A percentile compares a stretch with the other conserved stretches of the same genome.
These are phyloP conservation scores for Amphiprion percula DNA, from an alignment of 2,113 vertebrate species.

Conservation along the genomic window DNA sequence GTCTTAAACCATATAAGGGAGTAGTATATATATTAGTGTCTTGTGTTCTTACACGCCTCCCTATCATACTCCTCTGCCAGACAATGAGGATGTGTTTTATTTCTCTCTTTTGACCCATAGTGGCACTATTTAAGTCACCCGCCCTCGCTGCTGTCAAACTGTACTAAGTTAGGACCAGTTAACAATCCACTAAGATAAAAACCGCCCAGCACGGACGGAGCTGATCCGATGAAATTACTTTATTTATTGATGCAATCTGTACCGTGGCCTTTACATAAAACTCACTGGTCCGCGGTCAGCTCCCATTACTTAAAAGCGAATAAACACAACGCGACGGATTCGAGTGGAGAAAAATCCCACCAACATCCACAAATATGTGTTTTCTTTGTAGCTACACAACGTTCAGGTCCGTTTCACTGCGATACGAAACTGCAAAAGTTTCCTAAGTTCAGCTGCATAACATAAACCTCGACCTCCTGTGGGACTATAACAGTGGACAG, in stretches of 20 bases:
- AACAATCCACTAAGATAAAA: slow-evolving; percentile 27
- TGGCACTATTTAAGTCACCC: slow-evolving; percentile 25
- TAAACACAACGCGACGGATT: not conserved
- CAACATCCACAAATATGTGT: slow-evolving; percentile 9
- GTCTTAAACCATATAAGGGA: not conserved
- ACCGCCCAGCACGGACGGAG: slow-evolving; percentile 8
- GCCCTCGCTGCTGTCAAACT: slow-evolving; percentile 57
- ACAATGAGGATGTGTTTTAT: slow-evolving; percentile 13
- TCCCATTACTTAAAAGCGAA: slow-evolving; percentile 32
- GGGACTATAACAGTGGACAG: not conserved
- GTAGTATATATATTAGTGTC: not conserved
- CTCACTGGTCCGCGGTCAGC: slow-evolving; percentile 8
- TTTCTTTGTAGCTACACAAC: not conserved
- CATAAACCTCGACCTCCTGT: not conserved
- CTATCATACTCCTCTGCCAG: not conserved
- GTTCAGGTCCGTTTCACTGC: not conserved
- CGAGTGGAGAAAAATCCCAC: not conserved
- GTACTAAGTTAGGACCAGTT: slow-evolving; percentile 29
- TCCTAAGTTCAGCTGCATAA: slow-evolving; percentile 28
- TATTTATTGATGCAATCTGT: slow-evolving; percentile 16
- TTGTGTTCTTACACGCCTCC: not conserved
- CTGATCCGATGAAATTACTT: slow-evolving; percentile 26
- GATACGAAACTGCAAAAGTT: slow-evolving; percentile 46
- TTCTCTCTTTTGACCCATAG: slow-evolving; percentile 17
- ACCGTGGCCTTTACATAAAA: slow-evolving; percentile 22